These are phyloP conservation scores for Lutraria rhynchaena DNA, from an alignment of 1,140 invertebrate genomes.

Conservation along the genomic window DNA sequence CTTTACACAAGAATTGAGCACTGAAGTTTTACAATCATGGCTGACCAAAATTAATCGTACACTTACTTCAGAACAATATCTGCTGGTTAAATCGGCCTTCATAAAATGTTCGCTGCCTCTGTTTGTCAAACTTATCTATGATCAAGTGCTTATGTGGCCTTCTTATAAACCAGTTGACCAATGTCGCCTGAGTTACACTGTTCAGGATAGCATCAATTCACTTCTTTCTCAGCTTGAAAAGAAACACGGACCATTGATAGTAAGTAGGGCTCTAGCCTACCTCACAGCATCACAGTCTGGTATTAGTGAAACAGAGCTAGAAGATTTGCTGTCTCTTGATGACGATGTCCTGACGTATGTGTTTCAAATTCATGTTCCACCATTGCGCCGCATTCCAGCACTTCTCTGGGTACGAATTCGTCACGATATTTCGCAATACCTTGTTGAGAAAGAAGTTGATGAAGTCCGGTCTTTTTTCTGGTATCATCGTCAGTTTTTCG, in stretches of 20 bases:
- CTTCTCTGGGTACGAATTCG: conserved; percentile 71
- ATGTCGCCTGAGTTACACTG: conserved; percentile 62
- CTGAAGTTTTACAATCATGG: conserved; percentile 72
- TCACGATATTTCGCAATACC: conserved; percentile 64
- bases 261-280: conserved; percentile 84
- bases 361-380: conserved; percentile 79
- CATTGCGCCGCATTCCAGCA: conserved; percentile 73
- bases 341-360: conserved; percentile 75
- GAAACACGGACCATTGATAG: conserved; percentile 70
- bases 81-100: conserved; percentile 69
- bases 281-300: conserved; percentile 67
- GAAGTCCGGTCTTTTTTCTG: conserved; percentile 73
- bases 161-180: conserved; percentile 66
- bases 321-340: conserved; percentile 76
- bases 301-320: conserved; percentile 75
- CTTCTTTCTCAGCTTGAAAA: conserved; percentile 74
- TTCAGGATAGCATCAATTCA: conserved; percentile 98
- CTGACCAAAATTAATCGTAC: conserved; percentile 62
- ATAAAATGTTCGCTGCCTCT: conserved; percentile 72
- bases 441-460: conserved; percentile 94
- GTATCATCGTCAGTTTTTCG: conserved; percentile 76
- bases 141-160: conserved; percentile 71
- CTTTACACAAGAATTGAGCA: conserved; percentile 63
- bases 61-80: conserved; percentile 68
- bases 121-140: conserved; percentile 74